Conservation (phyloP, 2,797 vertebrate species). For the Cyclura pinguis region DNA sequence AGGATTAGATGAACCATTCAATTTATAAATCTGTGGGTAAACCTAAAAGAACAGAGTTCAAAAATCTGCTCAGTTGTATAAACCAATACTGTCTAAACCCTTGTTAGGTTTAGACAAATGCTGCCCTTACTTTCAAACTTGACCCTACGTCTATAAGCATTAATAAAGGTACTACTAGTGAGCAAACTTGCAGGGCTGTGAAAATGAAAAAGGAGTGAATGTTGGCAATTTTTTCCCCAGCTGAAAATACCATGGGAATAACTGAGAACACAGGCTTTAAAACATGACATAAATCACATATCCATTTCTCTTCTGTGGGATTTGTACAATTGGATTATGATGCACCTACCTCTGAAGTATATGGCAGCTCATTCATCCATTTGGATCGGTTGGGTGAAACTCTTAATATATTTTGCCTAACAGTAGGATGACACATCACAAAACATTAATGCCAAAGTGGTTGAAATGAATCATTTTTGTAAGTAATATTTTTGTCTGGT, state of each 20-base stretch:
- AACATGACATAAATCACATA: not conserved
- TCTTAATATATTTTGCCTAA: slow-evolving; percentile 17
- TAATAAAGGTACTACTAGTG: not conserved
- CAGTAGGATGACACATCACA: not conserved
- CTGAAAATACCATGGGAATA: not conserved
- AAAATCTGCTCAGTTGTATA: not conserved
- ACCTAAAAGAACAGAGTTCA: not conserved
- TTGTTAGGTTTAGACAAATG: not conserved
- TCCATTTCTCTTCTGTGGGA: not conserved
- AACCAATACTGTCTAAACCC: not conserved
- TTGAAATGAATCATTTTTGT: slow-evolving; percentile 22
- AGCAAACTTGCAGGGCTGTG: not conserved
- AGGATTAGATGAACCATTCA: not conserved
- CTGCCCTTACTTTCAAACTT: not conserved
- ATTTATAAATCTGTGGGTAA: not conserved
- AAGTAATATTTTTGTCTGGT: not conserved
- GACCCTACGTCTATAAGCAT: not conserved
- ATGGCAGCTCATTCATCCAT: not conserved
- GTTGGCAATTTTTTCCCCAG: not conserved
- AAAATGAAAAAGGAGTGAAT: slow-evolving; percentile 7
- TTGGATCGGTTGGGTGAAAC: slow-evolving; percentile 26
- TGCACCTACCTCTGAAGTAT: slow-evolving; percentile 23
- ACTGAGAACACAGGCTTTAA: slow-evolving; percentile 1
- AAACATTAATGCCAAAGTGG: slow-evolving; percentile 26
- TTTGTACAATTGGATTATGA: slow-evolving; percentile 16